Conservation (phyloP, 2,888 invertebrate genomes). For the Eupeodes latifasciatus region DNA sequence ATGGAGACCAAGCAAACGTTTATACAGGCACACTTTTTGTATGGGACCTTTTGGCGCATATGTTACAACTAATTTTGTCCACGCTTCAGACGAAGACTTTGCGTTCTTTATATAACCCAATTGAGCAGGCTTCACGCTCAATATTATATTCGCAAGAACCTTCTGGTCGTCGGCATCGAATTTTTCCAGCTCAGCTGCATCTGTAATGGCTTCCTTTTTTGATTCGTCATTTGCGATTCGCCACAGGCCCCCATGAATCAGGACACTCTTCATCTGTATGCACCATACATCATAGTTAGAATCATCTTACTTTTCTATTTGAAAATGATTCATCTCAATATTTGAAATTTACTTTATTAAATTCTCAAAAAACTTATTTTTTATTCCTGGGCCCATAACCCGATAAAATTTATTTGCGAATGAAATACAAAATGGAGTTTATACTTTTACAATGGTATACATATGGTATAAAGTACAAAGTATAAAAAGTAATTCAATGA, state of each 20-base stretch:
- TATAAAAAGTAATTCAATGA: too few species aligned
- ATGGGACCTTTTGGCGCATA: conserved; percentile 52
- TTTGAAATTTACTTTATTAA: too few species aligned
- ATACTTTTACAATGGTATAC: too few species aligned
- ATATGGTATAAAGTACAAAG: too few species aligned
- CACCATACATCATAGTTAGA: not conserved
- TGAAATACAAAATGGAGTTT: too few species aligned
- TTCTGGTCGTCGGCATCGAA: conserved; percentile 55
- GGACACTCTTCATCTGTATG: conserved; percentile 53
- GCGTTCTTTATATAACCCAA: conserved; percentile 59
- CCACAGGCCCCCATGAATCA: conserved; percentile 47
- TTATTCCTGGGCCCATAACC: not conserved
- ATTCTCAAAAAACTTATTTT: too few species aligned
- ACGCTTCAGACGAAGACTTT: conserved; percentile 59
- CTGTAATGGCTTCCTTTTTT: conserved; percentile 43
- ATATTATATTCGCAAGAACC: conserved; percentile 48
- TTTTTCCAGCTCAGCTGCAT: conserved; percentile 27
- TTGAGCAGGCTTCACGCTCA: conserved; percentile 61
- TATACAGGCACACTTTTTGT: conserved; percentile 63
- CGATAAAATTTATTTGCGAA: not conserved
- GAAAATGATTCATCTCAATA: not conserved
- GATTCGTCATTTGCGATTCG: conserved; percentile 21
- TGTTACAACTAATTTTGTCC: conserved; percentile 48
- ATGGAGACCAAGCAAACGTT: conserved; percentile 42
- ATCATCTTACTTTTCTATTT: not conserved